Conservation (phyloP, 2,797 vertebrate species). For the Crenuchus spilurus region DNA sequence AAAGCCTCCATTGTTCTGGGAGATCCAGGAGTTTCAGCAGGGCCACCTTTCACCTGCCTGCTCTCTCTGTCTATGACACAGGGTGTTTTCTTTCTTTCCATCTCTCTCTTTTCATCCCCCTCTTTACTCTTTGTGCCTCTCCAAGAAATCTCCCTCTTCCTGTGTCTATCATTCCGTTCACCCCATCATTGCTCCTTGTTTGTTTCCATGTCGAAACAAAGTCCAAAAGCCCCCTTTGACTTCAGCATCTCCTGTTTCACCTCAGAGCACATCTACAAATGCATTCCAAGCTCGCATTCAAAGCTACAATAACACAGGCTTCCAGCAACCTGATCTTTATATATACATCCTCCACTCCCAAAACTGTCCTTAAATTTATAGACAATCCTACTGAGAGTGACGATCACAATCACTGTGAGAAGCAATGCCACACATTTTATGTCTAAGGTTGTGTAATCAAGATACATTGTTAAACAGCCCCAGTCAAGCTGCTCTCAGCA, state of each 20-base stretch:
- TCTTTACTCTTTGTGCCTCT: neutral
- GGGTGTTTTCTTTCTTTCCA: slow-evolving; percentile 16
- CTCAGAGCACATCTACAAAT: neutral
- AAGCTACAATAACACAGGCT: neutral
- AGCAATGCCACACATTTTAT: too few relatives aligned
- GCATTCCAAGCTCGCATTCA: neutral
- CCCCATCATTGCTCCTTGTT: neutral
- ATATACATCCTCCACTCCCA: too few relatives aligned
- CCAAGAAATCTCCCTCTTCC: neutral
- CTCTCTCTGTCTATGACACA: neutral
- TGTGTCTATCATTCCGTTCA: neutral
- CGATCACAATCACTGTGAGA: neutral
- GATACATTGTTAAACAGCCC: neutral
- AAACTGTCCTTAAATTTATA: too few relatives aligned
- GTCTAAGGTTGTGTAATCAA: neutral
- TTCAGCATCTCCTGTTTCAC: neutral
- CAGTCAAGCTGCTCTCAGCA: neutral
- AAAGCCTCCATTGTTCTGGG: slow-evolving; percentile 63
- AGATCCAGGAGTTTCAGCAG: slow-evolving; percentile 9
- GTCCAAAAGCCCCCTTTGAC: neutral
- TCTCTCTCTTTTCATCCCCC: slow-evolving; percentile 3
- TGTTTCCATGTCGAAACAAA: neutral
- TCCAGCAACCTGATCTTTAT: too few relatives aligned
- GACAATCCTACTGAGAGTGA: too few relatives aligned
- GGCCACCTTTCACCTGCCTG: slow-evolving; percentile 3